A percentile compares a stretch with the other conserved stretches of the same genome.
phyloP scores from a whole-genome alignment of 2,888 invertebrate species.

The Drosophila helvetica region DNA sequence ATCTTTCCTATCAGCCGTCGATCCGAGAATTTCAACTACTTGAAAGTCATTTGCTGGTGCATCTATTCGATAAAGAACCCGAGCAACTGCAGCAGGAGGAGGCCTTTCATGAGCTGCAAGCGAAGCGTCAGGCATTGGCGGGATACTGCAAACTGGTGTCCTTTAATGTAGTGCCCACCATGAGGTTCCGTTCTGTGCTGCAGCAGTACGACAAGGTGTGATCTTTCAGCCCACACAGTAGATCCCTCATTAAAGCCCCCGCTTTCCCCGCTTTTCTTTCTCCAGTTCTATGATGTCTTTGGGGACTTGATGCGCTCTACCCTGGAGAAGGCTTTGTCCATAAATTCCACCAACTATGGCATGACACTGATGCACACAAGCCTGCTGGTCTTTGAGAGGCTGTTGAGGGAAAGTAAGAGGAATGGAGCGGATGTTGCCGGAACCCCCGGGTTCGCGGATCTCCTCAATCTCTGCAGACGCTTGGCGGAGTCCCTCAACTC shows the following conservation, averaged over 20 bases:
- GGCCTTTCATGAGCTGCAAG: slow-evolving; percentile 12
- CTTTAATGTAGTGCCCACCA: slow-evolving; percentile 50
- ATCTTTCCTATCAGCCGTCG: slow-evolving; percentile 37
- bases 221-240: rapidly evolving
- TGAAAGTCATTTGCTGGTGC: slow-evolving; percentile 38
- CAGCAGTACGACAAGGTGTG: slow-evolving; percentile 52
- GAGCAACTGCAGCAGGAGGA: slow-evolving; percentile 1
- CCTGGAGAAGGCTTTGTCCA: slow-evolving; percentile 43
- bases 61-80: slow-evolving; percentile 18
- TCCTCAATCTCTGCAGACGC: slow-evolving; percentile 32
- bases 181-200: slow-evolving; percentile 43
- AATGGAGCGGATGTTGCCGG: too few species aligned
- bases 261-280: too few species aligned
- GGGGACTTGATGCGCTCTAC: slow-evolving; percentile 55
- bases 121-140: slow-evolving; percentile 43
- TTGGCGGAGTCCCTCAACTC: slow-evolving; percentile 37
- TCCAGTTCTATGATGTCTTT: slow-evolving; percentile 23
- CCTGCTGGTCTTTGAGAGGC: slow-evolving; percentile 25
- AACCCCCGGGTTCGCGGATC: slow-evolving; percentile 1
- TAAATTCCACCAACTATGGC: slow-evolving; percentile 53
- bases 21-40: slow-evolving; percentile 34
- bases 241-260: too few species aligned
- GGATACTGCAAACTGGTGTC: slow-evolving; percentile 55
- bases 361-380: slow-evolving; percentile 65
- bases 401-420: too few species aligned